Evolutionary conservation across 2,113 vertebrate genomes (phyloP), one percentile per base, ranked within the genome.

Genomic region (Microcebus lehilahytsara): DNA sequence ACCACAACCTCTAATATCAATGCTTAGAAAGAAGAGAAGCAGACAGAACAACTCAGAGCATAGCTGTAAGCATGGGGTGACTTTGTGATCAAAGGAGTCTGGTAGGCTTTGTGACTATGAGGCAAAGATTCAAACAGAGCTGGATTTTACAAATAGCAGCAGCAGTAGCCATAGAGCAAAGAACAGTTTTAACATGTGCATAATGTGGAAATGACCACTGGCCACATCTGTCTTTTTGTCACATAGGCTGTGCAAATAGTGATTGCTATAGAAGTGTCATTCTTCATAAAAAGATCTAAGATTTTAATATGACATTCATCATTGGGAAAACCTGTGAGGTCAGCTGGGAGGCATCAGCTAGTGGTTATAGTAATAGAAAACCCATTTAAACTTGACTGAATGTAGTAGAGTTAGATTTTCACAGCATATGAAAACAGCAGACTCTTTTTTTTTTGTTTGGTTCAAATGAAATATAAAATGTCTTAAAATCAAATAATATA

Each of bases 221-320:
- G 78, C 46, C 22, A 90, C 34, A 37, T 89, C 42, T 79, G 74
- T 56, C 71, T 51, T 69, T 96, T 66, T 85, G 71, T 96, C 88
- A 94, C 13, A 32, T 10, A 60, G 34, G 85, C 37, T 84, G 34
- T 37, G 6, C 56, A 66, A 25, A 51, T 9, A 86, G 42, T 40
- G 53, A 75, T 32, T 64, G 30, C 81, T 77, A 51, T 0, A 66
- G 25, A 91, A 60, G 40, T 64, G 10, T 34, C 22, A 40, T 81
- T 90, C 93, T 88, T 78, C 93, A 94, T 3, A 89, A 42, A 87
- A 95, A 91, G 14, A 81, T 81, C 66, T 94, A 95, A 83, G 10
- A 67, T 46, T 85, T 58, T 94, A 56, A 78, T 67, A 67, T 67
- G 53, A 64, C n/a, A 64, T 75, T 93, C 23, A 66, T 93, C 75